These are phyloP conservation scores for Scaptomyza hsui DNA, from an alignment of 1,140 invertebrate species.

Conservation along the genomic window DNA sequence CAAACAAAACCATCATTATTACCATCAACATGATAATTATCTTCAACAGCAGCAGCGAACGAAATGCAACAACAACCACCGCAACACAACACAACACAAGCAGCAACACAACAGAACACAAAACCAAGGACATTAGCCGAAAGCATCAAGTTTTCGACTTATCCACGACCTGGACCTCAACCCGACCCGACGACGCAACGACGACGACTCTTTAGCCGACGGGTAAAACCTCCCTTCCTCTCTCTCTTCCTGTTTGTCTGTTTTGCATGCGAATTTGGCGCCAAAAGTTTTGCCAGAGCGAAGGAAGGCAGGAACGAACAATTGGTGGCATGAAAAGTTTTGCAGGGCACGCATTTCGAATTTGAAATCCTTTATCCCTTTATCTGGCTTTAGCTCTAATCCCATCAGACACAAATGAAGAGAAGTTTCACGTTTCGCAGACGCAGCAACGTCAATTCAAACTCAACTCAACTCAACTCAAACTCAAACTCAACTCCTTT, in stretches of 20 bases:
- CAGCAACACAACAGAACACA: slow-evolving; percentile 39
- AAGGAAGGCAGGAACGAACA: too few species aligned
- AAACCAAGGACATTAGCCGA: slow-evolving; percentile 69
- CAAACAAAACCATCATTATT: slow-evolving; percentile 67
- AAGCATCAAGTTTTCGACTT: slow-evolving; percentile 80
- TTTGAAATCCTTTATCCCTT: slow-evolving; percentile 83
- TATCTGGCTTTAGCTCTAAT: slow-evolving; percentile 84
- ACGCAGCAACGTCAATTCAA: slow-evolving; percentile 23
- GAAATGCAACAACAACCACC: not conserved
- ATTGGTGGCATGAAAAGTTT: not conserved
- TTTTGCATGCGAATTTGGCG: slow-evolving; percentile 80
- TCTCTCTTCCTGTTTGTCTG: slow-evolving; percentile 38
- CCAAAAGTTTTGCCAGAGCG: slow-evolving; percentile 68
- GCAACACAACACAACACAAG: slow-evolving; percentile 45
- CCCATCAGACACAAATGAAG: slow-evolving; percentile 84
- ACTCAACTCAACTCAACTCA: slow-evolving; percentile 23
- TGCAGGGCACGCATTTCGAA: slow-evolving; percentile 65
- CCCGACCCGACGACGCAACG: slow-evolving; percentile 4
- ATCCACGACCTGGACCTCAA: slow-evolving; percentile 69
- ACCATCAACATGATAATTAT: slow-evolving; percentile 31
- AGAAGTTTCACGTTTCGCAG: slow-evolving; percentile 78
- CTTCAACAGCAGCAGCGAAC: slow-evolving; percentile 8
- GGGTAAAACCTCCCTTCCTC: slow-evolving; percentile 21
- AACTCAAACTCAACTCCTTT: slow-evolving; percentile 43
- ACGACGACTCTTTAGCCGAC: slow-evolving; percentile 5